Base-by-base conservation (phyloP, 2,113 vertebrate species). In the Vicugna pacos region DNA sequence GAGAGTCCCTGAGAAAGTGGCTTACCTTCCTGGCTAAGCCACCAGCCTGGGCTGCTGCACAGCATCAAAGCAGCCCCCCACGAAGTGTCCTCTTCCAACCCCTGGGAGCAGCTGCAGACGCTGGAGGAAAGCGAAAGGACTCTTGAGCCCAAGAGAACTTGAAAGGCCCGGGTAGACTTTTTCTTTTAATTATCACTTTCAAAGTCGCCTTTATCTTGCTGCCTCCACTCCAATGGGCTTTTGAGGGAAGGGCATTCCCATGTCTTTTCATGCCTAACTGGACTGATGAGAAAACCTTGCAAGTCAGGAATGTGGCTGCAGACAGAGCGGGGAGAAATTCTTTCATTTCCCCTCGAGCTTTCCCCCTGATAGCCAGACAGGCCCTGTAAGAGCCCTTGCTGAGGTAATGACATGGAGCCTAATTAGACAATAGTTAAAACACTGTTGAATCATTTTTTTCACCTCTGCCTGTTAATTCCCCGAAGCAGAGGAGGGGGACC, bases 241-340 rank as follows among this genome's bases (percentile, higher is more conserved):
- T 97, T 91, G 14, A 88, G 77, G 96, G 84, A 97, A 91, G 77
- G 87, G 89, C 30, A 0, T 46, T 91, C 50, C 73, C 83, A 85
- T 97, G 89, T 96, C 93, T 95, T 98, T 97, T 98, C 96, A 93
- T 91, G 94, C 93, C 96, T 95, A 98, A 95, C 87, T 93, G 38
- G 97, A 97, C 92, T 91, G 96, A 96, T 97, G 50, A 91, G 89
- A 89, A 92, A 84, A 80, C 87, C 94, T 92, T 92, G 91, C 60
- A 92, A 95, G 92, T 62, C 64, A 69, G 62, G 69, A 93, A 93
- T 76, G 46, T 22, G 52, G 30, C 80, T 85, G 75, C 28, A 67
- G 95, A 95, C 73, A 96, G 94, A 81, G 62, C 84, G 3, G 32
- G 80, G 56, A 95, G 83, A 89, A 79, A 85, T 94, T 75, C 79